Evolutionary conservation across 2,113 vertebrate species (phyloP), one percentile per base, ranked within the genome.

Genomic region (Ameiurus melas): DNA sequence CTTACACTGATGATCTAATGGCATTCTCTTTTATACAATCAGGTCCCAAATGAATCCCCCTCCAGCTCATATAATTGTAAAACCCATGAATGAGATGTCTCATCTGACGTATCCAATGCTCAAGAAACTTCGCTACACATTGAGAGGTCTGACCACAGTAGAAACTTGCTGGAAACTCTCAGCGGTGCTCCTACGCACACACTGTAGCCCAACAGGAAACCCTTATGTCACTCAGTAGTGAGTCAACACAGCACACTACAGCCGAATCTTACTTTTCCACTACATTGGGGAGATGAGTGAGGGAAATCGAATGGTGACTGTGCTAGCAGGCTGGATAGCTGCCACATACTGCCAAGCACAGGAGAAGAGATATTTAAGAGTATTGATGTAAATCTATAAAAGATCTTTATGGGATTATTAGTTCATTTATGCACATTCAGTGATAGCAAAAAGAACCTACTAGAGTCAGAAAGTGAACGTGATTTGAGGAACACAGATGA

Each of bases 101-200:
- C 4, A 62, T 71, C 30, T 88, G 80, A 70, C 36, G 53, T 25
- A 87, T 79, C n/a, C 78, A 8, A 19, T 77, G 86, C 25, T 83
- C n/a, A 27, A 80, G n/a, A 80, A 86, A 9, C n/a, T 55, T 36
- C 10, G 33, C 3, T 58, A 27, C 33, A 39, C 33, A 47, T 19
- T 13, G 53, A 73, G n/a, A 33, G 25, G 20, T 62, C 87, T 22
- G 47, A 90, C 90, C 90, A 89, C 90, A 90, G 55, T 70, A 77
- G 33, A 82, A 25, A 47, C 64, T 89, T 84, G 53, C 85, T 90
- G 90, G 90, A 90, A 90, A 90, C 87, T 89, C 87, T 73, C 55
- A 33, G 62, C 27, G 19, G 16, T 36, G 36, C 51, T 60, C 33
- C 80, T 84, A 86, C 84, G 82, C 81, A 87, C 62, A 75, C 22